Evolutionary conservation across 2,113 vertebrate species (phyloP), one percentile per base, ranked within the genome.

Genomic region (Crocuta crocuta): DNA sequence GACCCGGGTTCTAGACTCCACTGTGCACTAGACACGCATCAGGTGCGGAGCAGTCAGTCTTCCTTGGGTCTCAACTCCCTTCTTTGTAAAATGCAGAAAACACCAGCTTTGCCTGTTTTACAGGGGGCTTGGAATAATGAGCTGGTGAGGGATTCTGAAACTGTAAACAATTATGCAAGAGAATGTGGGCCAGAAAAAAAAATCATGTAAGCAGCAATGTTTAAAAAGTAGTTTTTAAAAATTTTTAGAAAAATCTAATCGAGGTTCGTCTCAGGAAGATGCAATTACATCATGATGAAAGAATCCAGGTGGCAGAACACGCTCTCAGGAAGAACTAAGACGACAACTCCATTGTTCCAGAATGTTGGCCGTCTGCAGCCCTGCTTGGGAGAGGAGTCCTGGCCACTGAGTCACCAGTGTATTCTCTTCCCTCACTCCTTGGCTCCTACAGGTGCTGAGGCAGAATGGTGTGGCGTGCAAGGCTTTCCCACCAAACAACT

Each of bases 81-180:
- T 73, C 53, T 66, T n/a, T 33, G n/a, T n/a, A 35, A 58, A 70
- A 10, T 45, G 24, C 10, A 79, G 81, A 45, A 17, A 58, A 48
- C 45, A 55, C 39, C n/a, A 91, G 86, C 82, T n/a, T 19, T 89
- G 71, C 43, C 89, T 43, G n/a, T 65, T 79, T 33, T 65, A 43
- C 16, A 48, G 33, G 39, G 26, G 21, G 35, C 80, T 53, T 45
- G 45, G 70, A 71, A 50, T 45, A 16, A 70, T 33, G 48, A 33
- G 21, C 43, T 85, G 85, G 71, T 53, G 91, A 89, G 83, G n/a
- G 71, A 95, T 5, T 70, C 58, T 50, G 50, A 89, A 93, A 83
- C 50, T n/a, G 28, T 48, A 85, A 43, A 70, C 66, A 85, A 74
- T 21, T 43, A 66, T 3, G 61, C 0, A 11, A 81, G 65, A 66